Base-by-base conservation (phyloP, 1,140 invertebrate species). In the Drosophila mayri region DNA sequence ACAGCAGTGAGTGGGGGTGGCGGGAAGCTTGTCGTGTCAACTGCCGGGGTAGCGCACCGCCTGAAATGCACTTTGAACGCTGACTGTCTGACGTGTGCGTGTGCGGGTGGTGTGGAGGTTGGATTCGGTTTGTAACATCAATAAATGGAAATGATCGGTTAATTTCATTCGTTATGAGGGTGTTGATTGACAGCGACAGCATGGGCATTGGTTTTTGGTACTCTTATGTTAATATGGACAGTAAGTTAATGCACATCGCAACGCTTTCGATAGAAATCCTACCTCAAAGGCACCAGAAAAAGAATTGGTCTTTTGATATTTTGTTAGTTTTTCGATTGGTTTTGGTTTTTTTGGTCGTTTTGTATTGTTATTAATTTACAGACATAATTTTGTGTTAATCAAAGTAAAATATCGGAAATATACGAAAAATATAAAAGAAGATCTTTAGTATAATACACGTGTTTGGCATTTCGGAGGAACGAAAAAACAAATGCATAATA, bases 281-380 rank as follows among this genome's bases (percentile, higher is more conserved):
- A 93, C 92, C 92, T 93, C 92, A 86, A 93, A 92, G 62, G 91
- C 84, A 92, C 91, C 92, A 81, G 87, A 78, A 84, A 92, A 92
- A 81, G 92, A 82, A 90, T 91, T 93, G 75, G 92, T 83, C 92
- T 93, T 78, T 93, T 80, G 64, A 30, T 43, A 71, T 83, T 74
- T 55, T 38, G 77, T 84, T 71, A 80, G 83, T 80, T 73, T 75
- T 70, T 70, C 14, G 43, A 40, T 38, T 46, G n/a, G 32, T 38
- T 49, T 70, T 35, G 32, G 38, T 57, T 61, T n/a, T 61, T 52
- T 52, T 20, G 28, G n/a, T 75, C 46, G 52, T 61, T 60, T 66
- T 55, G 52, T 64, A 61, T 79, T 66, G 52, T 83, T 62, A 54
- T 77, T 72, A 71, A 70, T 87, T 70, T 73, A 63, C 47, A 76